Percentiles rank a stretch among this genome's conserved stretches.
phyloP scores from a whole-genome alignment of 2,888 invertebrate genomes.

The Ashinkailepas kermadecensis region DNA sequence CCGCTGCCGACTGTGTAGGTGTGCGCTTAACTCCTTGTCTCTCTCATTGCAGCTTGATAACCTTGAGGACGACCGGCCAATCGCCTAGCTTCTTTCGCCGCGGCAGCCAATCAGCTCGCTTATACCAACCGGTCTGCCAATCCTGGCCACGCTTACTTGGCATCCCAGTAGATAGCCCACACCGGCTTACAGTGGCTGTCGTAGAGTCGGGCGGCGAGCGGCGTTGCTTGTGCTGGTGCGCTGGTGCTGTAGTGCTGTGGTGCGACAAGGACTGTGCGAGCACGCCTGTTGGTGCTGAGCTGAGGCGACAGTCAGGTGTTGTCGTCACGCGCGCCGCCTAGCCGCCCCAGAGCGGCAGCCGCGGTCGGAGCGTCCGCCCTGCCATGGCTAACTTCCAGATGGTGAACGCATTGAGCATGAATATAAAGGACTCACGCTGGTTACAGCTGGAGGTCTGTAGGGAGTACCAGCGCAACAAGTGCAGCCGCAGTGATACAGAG shows the following conservation, averaged over 20 bases:
- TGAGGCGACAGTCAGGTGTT: neutral
- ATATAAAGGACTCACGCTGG: slow-evolving; percentile 93
- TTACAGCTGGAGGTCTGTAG: slow-evolving; percentile 98
- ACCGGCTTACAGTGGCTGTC: slow-evolving; percentile 1
- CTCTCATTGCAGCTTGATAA: slow-evolving; percentile 22
- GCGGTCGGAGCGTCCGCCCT: neutral
- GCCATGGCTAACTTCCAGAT: slow-evolving; percentile 12
- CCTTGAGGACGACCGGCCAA: slow-evolving; percentile 22
- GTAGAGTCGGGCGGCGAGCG: neutral
- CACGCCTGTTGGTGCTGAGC: neutral
- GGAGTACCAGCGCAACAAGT: slow-evolving; percentile 99
- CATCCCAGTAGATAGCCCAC: slow-evolving; percentile 18
- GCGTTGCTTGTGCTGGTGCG: neutral
- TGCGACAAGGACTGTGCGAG: neutral
- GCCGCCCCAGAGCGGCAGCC: neutral
- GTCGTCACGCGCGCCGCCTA: neutral
- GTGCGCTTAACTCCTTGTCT: slow-evolving; percentile 11
- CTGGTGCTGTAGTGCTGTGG: neutral
- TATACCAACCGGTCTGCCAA: slow-evolving; percentile 21
- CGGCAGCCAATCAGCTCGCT: slow-evolving; percentile 19
- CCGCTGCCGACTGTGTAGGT: slow-evolving; percentile 16
- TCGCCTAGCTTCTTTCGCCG: slow-evolving; percentile 21
- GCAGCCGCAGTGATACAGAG: slow-evolving; percentile 96
- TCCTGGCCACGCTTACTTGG: slow-evolving; percentile 15
- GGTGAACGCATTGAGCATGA: slow-evolving; percentile 17